These are phyloP conservation scores for Coboldia fuscipes DNA, from an alignment of 1,140 invertebrate species.

Conservation along the genomic window DNA sequence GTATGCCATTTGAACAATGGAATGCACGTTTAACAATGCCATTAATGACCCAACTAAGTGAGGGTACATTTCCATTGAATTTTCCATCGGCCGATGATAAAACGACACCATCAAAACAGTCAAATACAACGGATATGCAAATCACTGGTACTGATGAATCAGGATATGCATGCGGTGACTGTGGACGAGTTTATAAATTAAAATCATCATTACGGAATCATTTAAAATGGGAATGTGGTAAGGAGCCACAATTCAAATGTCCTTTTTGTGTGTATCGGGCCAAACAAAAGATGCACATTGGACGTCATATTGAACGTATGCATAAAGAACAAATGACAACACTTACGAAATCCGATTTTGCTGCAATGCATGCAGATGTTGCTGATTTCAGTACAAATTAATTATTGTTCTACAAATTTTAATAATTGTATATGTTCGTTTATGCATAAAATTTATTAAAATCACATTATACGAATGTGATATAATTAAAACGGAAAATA, in stretches of 20 bases:
- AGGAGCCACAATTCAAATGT: conserved; percentile 63
- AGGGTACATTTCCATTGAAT: conserved; percentile 15
- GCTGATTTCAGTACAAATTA: too few relatives aligned
- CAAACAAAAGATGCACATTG: conserved; percentile 71
- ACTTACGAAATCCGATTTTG: too few relatives aligned
- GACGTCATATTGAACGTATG: conserved; percentile 68
- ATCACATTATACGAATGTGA: too few relatives aligned
- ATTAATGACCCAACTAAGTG: conserved; percentile 23
- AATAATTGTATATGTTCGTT: too few relatives aligned
- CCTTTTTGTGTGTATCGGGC: conserved; percentile 60
- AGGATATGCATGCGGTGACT: conserved; percentile 50
- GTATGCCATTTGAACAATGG: conserved; percentile 42
- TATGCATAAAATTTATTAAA: too few relatives aligned
- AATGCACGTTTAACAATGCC: conserved; percentile 32
- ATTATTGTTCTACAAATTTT: too few relatives aligned
- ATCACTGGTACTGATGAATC: conserved; percentile 8
- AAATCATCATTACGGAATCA: conserved; percentile 67
- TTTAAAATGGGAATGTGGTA: conserved; percentile 73
- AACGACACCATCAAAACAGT: background rate
- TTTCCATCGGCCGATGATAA: conserved; percentile 14
- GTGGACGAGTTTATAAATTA: conserved; percentile 60
- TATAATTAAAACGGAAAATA: too few relatives aligned
- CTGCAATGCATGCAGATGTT: too few relatives aligned
- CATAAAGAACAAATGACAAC: conserved; percentile 50
- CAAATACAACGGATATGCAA: background rate